Evolutionary conservation across 2,888 invertebrate species (phyloP).

Genomic region (Cosmopolites sordidus): DNA sequence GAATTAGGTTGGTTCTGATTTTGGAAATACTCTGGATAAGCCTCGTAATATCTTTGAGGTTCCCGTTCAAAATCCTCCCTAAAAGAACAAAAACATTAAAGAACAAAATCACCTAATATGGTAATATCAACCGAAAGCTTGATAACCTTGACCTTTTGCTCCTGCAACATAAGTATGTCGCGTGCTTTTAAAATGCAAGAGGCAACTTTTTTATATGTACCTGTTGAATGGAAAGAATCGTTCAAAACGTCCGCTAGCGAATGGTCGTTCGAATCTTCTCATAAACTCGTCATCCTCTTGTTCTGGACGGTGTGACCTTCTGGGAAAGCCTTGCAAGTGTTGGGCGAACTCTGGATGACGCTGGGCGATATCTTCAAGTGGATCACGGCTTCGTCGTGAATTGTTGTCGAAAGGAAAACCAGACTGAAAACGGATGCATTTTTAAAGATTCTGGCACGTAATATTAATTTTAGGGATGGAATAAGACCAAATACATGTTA

Average conservation of each 20-base stretch:
- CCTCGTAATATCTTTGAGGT: constrained; percentile 23
- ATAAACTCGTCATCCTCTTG: constrained; percentile 50
- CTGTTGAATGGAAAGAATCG: constrained; percentile 39
- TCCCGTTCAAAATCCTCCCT: constrained; percentile 25
- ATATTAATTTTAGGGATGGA: too few relatives aligned
- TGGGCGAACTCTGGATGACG: constrained; percentile 73
- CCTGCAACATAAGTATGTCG: too few relatives aligned
- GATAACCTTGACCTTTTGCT: background rate
- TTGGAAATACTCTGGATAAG: constrained; percentile 21
- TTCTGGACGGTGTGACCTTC: constrained; percentile 46
- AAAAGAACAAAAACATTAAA: background rate
- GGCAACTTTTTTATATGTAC: too few relatives aligned
- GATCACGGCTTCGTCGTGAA: constrained; percentile 53
- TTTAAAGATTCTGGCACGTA: too few relatives aligned
- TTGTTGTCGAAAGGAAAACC: constrained; percentile 66
- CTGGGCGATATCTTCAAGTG: constrained; percentile 66
- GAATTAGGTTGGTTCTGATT: constrained; percentile 10
- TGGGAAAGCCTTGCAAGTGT: constrained; percentile 50
- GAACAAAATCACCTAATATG: too few relatives aligned
- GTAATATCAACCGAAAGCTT: too few relatives aligned
- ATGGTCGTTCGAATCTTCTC: constrained; percentile 43
- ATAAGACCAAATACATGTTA: too few relatives aligned
- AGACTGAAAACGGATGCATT: constrained; percentile 47
- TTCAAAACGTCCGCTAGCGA: constrained; percentile 42
- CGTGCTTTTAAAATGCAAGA: too few relatives aligned